Percentiles rank a stretch among this genome's conserved stretches.
phyloP scores from a whole-genome alignment of 2,888 invertebrate species.

The Ectemnius lituratus region DNA sequence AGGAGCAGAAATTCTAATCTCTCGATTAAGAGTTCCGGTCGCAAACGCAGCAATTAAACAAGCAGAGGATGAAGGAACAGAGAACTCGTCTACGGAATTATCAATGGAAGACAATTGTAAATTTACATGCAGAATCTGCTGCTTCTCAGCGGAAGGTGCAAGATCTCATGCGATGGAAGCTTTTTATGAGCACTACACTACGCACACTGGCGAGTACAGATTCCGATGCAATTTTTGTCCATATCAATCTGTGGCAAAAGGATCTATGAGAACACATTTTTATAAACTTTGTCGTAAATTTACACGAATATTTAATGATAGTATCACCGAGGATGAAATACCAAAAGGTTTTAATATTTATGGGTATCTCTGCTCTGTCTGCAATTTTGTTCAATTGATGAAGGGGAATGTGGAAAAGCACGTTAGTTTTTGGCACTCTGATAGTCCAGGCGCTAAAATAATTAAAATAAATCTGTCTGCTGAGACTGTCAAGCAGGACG shows the following conservation, averaged over 20 bases:
- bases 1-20: constrained; percentile 83
- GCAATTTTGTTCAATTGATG: constrained; percentile 86
- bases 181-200: constrained; percentile 86
- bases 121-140: constrained; percentile 73
- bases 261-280: constrained; percentile 72
- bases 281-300: constrained; percentile 69
- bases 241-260: constrained; percentile 71
- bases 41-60: constrained; percentile 81
- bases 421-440: constrained; percentile 79
- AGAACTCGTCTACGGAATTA: constrained; percentile 44
- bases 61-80: constrained; percentile 78
- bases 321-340: constrained; percentile 64
- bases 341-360: constrained; percentile 69
- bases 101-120: constrained; percentile 43
- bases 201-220: constrained; percentile 89
- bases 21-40: constrained; percentile 80
- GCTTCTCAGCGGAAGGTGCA: constrained; percentile 57
- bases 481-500: not conserved
- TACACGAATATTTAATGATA: constrained; percentile 58
- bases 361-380: constrained; percentile 85
- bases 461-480: constrained; percentile 75
- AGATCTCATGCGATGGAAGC: constrained; percentile 66
- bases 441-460: constrained; percentile 78
- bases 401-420: constrained; percentile 83
- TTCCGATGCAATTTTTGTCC: constrained; percentile 83